These are phyloP conservation scores for Nemotelus nigrinus DNA, from an alignment of 2,888 invertebrate genomes.

Conservation along the genomic window DNA sequence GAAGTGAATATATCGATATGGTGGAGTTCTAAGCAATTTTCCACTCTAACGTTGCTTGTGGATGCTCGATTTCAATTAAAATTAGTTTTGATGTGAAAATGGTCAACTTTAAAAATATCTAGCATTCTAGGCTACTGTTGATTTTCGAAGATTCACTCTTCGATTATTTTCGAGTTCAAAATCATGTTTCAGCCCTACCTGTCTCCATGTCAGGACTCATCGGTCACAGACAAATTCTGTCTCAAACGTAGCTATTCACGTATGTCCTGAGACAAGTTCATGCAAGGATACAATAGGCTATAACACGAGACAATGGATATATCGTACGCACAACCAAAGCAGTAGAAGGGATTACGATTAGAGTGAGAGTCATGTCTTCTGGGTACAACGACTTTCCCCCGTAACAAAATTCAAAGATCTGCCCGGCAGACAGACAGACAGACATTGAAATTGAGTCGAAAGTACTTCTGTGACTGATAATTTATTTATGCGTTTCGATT, in stretches of 20 bases:
- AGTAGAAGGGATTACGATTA: constrained; percentile 21
- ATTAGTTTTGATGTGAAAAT: too few relatives aligned
- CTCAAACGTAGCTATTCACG: constrained; percentile 19
- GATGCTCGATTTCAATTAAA: too few relatives aligned
- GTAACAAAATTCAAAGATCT: constrained; percentile 15
- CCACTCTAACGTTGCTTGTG: too few relatives aligned
- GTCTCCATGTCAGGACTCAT: too few relatives aligned
- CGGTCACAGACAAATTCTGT: neutral
- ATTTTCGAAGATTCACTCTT: too few relatives aligned
- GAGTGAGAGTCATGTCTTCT: constrained; percentile 17
- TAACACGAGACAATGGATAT: constrained; percentile 24
- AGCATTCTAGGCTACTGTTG: too few relatives aligned
- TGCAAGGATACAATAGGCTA: constrained; percentile 10
- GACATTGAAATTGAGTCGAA: neutral
- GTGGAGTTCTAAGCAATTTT: too few relatives aligned
- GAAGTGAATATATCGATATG: too few relatives aligned
- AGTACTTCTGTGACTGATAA: constrained; percentile 27
- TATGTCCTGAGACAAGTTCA: constrained; percentile 19
- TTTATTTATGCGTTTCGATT: constrained; percentile 26
- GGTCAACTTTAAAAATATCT: too few relatives aligned
- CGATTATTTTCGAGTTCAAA: too few relatives aligned
- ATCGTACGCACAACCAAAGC: constrained; percentile 14
- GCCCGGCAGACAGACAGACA: neutral
- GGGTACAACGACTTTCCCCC: constrained; percentile 4
- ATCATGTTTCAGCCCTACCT: too few relatives aligned